These are phyloP conservation scores for Psittacus erithacus DNA, from an alignment of 2,113 vertebrate genomes.

Conservation along the genomic window DNA sequence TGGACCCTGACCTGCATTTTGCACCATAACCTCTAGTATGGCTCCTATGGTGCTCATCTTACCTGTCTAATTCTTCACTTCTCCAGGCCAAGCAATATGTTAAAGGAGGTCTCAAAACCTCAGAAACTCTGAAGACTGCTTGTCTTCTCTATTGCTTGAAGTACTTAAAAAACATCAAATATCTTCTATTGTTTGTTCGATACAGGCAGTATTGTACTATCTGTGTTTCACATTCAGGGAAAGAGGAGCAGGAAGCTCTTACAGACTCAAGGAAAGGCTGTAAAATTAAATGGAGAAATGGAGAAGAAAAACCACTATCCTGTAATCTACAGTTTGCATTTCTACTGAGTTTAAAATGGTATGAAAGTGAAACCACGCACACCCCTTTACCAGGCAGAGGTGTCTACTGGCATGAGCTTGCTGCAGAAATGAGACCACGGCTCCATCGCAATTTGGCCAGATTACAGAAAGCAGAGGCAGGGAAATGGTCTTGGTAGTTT, in stretches of 20 bases:
- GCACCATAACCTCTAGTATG: neutral
- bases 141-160: neutral
- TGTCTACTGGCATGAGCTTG: neutral
- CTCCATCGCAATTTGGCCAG: neutral
- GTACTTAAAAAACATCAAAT: neutral
- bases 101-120: neutral
- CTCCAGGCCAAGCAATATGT: neutral
- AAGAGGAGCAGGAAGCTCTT: neutral
- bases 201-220: neutral
- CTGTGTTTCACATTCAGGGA: neutral
- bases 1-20: accelerated
- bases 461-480: neutral
- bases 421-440: accelerated
- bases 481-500: accelerated
- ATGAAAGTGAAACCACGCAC: neutral
- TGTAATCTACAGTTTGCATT: neutral
- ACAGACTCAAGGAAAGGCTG: neutral
- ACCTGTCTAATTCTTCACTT: neutral
- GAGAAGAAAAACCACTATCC: neutral
- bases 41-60: neutral
- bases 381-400: neutral
- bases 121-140: neutral
- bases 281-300: neutral
- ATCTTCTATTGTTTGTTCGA: neutral
- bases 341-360: neutral